phyloP scores from a whole-genome alignment of 2,797 vertebrate species.

The Gymnodraco acuticeps region DNA sequence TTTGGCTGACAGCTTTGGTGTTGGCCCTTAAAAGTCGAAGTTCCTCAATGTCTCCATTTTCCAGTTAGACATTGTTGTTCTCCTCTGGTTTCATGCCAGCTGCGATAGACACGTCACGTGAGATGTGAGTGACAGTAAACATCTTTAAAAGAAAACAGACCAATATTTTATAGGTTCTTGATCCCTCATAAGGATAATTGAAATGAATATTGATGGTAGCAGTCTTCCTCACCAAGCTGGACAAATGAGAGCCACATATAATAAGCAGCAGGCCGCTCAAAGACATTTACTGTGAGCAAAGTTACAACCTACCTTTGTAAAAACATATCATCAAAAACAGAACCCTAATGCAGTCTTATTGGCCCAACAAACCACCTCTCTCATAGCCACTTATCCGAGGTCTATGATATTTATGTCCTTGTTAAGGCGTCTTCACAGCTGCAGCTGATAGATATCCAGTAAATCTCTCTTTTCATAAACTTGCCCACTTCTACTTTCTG shows the following conservation, averaged over 20 bases:
- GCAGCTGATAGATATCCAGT: conserved; percentile 12
- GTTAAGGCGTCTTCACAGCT: conserved; percentile 20
- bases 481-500: not conserved
- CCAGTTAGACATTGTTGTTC: too few relatives aligned
- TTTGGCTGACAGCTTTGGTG: too few relatives aligned
- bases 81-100: too few relatives aligned
- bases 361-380: conserved; percentile 30
- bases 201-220: conserved; percentile 17
- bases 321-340: conserved; percentile 37
- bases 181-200: conserved; percentile 8
- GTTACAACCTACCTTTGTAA: conserved; percentile 36
- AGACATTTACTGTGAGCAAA: conserved; percentile 44
- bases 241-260: conserved; percentile 19
- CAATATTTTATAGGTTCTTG: not conserved
- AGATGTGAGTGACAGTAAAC: not conserved
- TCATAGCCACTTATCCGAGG: conserved; percentile 28
- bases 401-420: conserved; percentile 47
- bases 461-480: conserved; percentile 12
- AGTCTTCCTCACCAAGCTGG: conserved; percentile 21
- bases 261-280: not conserved
- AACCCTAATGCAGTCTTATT: conserved; percentile 14
- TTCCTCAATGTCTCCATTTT: too few relatives aligned
- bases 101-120: too few relatives aligned
- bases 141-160: not conserved
- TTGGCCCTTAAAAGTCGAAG: too few relatives aligned